Evolutionary conservation across 2,797 vertebrate genomes (phyloP).

Genomic region (Oreortyx pictus): DNA sequence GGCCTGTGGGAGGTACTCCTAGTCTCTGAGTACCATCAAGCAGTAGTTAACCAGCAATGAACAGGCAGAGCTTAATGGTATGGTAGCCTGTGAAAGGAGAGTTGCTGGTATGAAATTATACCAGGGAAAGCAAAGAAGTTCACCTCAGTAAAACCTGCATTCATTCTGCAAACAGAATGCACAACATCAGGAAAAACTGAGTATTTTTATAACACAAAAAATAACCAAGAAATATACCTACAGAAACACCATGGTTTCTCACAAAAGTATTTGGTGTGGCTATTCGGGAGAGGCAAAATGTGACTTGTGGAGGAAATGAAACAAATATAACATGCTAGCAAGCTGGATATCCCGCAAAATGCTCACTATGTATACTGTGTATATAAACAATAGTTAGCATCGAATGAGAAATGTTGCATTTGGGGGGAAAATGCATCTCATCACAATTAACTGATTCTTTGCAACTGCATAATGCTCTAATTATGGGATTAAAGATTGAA

Average conservation of each 20-base stretch:
- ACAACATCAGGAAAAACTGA: neutral
- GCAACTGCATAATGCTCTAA: neutral
- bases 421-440: neutral
- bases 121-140: neutral
- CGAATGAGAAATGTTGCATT: neutral
- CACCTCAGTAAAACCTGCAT: neutral
- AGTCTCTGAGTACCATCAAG: rapidly evolving
- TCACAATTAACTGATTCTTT: neutral
- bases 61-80: neutral
- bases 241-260: neutral
- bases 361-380: neutral
- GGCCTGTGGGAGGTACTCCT: neutral
- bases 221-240: neutral
- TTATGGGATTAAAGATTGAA: neutral
- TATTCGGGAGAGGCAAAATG: neutral
- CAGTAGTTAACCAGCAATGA: neutral
- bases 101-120: rapidly evolving
- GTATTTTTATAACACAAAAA: neutral
- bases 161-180: neutral
- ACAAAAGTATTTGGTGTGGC: neutral
- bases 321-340: neutral
- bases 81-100: neutral
- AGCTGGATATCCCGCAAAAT: neutral
- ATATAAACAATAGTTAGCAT: neutral
- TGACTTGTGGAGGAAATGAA: neutral